These are phyloP conservation scores for Vimba vimba DNA, from an alignment of 2,113 vertebrate species.

Conservation along the genomic window DNA sequence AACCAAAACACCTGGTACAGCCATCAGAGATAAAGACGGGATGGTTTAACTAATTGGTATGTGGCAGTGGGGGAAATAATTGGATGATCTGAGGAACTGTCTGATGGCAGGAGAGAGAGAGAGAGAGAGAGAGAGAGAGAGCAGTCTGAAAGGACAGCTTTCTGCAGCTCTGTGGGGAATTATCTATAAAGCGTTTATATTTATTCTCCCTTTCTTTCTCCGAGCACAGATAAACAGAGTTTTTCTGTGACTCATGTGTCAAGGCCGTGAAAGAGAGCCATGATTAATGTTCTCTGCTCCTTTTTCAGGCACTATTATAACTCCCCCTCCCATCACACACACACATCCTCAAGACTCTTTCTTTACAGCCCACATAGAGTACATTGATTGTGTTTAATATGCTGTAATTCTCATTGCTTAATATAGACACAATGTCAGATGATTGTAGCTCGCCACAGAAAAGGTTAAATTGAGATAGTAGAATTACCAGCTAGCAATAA, in stretches of 20 bases:
- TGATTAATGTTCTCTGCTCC: constrained; percentile 85
- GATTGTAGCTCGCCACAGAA: constrained; percentile 24
- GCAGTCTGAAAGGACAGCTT: constrained; percentile 78
- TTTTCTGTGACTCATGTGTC: constrained; percentile 83
- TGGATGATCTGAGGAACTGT: constrained; percentile 90
- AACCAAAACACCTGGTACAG: constrained; percentile 69
- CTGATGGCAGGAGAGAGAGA: constrained; percentile 81
- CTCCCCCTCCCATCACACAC: constrained; percentile 61
- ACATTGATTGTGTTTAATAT: constrained; percentile 19
- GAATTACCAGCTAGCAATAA: constrained; percentile 38
- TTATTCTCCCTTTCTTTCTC: constrained; percentile 77
- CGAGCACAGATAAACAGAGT: constrained; percentile 86
- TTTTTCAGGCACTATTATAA: constrained; percentile 76
- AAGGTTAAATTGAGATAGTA: constrained; percentile 31
- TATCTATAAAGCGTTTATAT: constrained; percentile 86
- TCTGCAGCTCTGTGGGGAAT: constrained; percentile 86
- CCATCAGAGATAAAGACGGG: constrained; percentile 71
- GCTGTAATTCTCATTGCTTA: constrained; percentile 36
- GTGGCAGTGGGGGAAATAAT: constrained; percentile 87
- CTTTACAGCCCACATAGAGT: constrained; percentile 29
- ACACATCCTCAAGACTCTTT: constrained; percentile 2
- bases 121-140: constrained; percentile 61
- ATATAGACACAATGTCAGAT: constrained; percentile 52
- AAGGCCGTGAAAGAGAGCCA: constrained; percentile 81
- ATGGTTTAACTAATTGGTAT: constrained; percentile 86